Conservation (phyloP, 2,797 vertebrate genomes). For the Odontamblyopus rebecca region DNA sequence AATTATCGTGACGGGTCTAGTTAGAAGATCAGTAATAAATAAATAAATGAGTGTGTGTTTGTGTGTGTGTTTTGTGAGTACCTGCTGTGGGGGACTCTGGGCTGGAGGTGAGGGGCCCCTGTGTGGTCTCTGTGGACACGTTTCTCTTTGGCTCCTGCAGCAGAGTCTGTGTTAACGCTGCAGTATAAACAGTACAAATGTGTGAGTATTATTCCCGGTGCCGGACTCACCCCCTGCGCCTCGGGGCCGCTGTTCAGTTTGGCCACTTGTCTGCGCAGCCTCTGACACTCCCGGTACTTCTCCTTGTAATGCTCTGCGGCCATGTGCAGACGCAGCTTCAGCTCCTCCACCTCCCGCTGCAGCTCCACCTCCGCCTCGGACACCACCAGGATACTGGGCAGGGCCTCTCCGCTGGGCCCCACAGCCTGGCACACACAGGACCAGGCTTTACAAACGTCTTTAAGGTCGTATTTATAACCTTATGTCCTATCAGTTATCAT, state of each 20-base stretch:
- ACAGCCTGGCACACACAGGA: slow-evolving; percentile 47
- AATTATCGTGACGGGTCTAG: too few species aligned
- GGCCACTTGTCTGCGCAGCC: slow-evolving; percentile 92
- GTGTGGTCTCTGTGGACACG: slow-evolving; percentile 76
- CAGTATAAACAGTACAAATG: too few species aligned
- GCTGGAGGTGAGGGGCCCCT: slow-evolving; percentile 76
- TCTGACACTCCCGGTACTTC: slow-evolving; percentile 97
- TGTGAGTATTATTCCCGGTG: background rate
- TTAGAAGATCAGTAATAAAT: too few species aligned
- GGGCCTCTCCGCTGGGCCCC: slow-evolving; percentile 49
- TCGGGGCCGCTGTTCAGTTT: slow-evolving; percentile 80
- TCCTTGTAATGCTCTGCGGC: slow-evolving; percentile 98
- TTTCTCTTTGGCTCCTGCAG: slow-evolving; percentile 77
- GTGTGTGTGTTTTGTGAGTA: slow-evolving; percentile 36
- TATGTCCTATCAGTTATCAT: too few species aligned
- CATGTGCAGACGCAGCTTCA: slow-evolving; percentile 97
- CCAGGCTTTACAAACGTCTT: background rate
- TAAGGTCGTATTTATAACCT: background rate
- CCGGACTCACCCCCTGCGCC: slow-evolving; percentile 70
- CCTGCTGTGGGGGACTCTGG: slow-evolving; percentile 79
- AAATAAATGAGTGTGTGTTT: too few species aligned
- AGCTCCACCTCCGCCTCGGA: slow-evolving; percentile 87
- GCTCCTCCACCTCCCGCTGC: slow-evolving; percentile 95
- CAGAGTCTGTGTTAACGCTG: background rate
- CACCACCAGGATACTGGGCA: slow-evolving; percentile 56